A percentile compares a stretch with the other conserved stretches of the same genome.
Evolutionary conservation across 1,140 invertebrate genomes (phyloP).

Genomic region (Radopholus similis): DNA sequence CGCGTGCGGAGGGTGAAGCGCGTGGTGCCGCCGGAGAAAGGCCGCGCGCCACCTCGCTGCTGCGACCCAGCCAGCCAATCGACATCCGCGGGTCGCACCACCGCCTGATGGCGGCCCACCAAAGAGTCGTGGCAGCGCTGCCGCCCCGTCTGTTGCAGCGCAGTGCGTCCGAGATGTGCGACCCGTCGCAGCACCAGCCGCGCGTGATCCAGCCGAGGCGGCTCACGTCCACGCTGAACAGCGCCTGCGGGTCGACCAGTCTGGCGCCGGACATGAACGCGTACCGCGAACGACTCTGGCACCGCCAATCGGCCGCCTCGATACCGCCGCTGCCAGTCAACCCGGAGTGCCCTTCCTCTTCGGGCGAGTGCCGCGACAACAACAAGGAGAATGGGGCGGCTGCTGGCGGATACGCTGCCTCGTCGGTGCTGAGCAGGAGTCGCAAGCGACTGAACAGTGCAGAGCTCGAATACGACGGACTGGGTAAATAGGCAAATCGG

Average conservation of each 20-base stretch:
- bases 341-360: no score
- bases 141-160: not conserved
- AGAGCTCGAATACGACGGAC: not conserved
- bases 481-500: not conserved
- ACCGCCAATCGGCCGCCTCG: not conserved
- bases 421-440: not conserved
- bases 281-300: not conserved
- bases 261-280: not conserved
- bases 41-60: no score
- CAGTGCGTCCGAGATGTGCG: not conserved
- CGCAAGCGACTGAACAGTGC: not conserved
- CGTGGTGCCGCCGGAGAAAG: not conserved
- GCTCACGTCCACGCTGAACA: not conserved
- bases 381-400: slow-evolving; percentile 1
- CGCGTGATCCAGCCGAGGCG: not conserved
- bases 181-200: slow-evolving; percentile 1
- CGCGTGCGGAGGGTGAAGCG: not conserved
- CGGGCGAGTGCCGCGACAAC: not conserved
- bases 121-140: not conserved
- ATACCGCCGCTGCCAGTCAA: not conserved
- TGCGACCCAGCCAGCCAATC: not conserved
- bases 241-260: not conserved
- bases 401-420: not conserved
- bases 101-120: not conserved
- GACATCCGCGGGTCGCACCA: not conserved